These are phyloP conservation scores for Halcyon senegalensis DNA, from an alignment of 2,113 vertebrate genomes.

Conservation along the genomic window DNA sequence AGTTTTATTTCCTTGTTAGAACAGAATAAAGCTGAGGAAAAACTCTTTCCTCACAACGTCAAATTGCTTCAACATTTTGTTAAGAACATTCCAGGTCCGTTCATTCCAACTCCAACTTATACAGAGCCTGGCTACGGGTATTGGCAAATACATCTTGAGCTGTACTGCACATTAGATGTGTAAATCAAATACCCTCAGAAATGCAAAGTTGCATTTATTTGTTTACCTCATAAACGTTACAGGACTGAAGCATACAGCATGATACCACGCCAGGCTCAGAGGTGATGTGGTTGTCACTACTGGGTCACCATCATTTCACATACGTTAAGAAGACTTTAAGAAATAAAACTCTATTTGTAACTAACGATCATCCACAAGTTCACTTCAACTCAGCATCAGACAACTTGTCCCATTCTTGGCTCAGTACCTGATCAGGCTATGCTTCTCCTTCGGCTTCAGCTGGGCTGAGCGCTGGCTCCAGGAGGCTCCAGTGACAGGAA, in stretches of 20 bases:
- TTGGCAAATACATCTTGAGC: background rate
- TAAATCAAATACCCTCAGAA: background rate
- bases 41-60: background rate
- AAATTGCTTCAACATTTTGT: background rate
- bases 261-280: background rate
- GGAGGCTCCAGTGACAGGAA: background rate
- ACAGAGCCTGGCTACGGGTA: background rate
- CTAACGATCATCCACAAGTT: background rate
- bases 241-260: background rate
- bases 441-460: conserved; percentile 18
- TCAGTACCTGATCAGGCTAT: conserved; percentile 63
- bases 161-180: background rate
- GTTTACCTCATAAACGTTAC: background rate
- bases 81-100: background rate
- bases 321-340: background rate
- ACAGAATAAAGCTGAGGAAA: background rate
- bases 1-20: background rate
- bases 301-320: background rate
- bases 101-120: background rate
- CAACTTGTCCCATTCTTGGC: background rate
- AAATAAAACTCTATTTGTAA: background rate
- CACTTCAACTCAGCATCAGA: background rate
- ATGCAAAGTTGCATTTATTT: fast-evolving
- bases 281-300: background rate
- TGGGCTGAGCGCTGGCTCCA: background rate